Evolutionary conservation across 2,113 vertebrate genomes (phyloP).

Genomic region (Lontra canadensis): DNA sequence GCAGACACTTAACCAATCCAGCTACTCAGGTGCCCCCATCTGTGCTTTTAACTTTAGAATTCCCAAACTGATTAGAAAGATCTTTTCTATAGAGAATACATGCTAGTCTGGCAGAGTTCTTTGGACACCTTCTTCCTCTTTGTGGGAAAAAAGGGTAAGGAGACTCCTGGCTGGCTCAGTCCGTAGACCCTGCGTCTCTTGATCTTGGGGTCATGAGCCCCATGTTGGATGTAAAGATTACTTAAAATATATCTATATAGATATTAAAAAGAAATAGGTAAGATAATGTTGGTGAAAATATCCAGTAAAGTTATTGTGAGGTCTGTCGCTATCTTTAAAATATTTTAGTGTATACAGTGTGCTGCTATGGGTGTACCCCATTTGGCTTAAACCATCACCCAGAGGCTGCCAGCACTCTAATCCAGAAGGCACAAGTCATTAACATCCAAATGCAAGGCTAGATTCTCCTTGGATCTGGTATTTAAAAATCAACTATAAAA

Average conservation of each 20-base stretch:
- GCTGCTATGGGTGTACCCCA: background rate
- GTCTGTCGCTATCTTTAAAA: background rate
- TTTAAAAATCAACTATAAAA: constrained; percentile 5
- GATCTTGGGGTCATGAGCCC: background rate
- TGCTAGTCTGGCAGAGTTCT: background rate
- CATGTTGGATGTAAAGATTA: background rate
- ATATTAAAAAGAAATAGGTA: background rate
- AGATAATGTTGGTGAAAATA: constrained; percentile 1
- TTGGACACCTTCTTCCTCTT: background rate
- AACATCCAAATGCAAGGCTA: background rate
- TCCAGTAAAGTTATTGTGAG: background rate
- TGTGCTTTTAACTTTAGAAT: background rate
- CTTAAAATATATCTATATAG: background rate
- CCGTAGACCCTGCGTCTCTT: background rate
- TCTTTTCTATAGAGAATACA: background rate
- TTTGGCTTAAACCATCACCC: background rate
- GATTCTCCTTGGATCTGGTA: background rate
- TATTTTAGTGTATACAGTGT: background rate
- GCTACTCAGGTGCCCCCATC: background rate
- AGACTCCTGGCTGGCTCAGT: background rate
- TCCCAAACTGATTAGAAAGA: background rate
- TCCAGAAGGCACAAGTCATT: background rate
- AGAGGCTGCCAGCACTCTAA: background rate
- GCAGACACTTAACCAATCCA: background rate
- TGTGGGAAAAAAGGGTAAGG: background rate